phyloP scores from a whole-genome alignment of 2,113 vertebrate species.

The Agelaius phoeniceus region DNA sequence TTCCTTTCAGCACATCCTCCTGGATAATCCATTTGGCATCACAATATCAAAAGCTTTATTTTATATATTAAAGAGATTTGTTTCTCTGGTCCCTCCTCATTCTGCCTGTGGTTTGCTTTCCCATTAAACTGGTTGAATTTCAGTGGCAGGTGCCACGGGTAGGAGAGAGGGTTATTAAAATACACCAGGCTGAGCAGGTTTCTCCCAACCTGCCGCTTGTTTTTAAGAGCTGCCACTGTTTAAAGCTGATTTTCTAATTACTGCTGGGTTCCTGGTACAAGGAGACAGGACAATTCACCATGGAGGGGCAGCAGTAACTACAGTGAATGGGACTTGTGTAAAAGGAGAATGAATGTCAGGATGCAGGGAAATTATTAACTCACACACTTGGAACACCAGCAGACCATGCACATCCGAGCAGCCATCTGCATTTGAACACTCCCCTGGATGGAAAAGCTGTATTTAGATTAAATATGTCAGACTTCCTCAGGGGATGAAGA shows the following conservation, averaged over 20 bases:
- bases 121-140: background rate
- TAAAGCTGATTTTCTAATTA: background rate
- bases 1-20: constrained; percentile 42
- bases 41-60: constrained; percentile 40
- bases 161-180: background rate
- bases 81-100: background rate
- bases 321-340: background rate
- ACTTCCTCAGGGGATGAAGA: background rate
- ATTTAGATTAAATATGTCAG: background rate
- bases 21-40: constrained; percentile 39
- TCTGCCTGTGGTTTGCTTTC: background rate
- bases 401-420: fast-evolving
- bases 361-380: background rate
- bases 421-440: background rate
- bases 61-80: constrained; percentile 45
- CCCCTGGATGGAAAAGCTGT: background rate
- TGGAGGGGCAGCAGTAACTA: fast-evolving
- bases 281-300: background rate
- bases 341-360: background rate
- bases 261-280: background rate
- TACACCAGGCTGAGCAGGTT: background rate
- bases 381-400: background rate
- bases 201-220: background rate
- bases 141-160: background rate
- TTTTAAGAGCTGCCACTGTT: background rate